Base-by-base conservation (phyloP, 2,113 vertebrate genomes). In the Lutjanus erythropterus region DNA sequence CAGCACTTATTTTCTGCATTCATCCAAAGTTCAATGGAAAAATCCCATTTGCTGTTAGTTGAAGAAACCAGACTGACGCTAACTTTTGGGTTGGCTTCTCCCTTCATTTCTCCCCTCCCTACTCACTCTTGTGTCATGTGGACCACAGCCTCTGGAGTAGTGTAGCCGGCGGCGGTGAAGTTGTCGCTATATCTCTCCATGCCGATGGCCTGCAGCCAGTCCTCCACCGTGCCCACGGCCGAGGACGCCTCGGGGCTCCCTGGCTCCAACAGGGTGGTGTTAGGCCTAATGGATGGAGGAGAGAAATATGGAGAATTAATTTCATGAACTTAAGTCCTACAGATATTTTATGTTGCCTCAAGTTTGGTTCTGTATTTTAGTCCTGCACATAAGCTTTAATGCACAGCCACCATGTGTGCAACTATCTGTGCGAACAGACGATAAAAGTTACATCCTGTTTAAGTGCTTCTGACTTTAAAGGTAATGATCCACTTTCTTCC, bases 51-150 rank as follows among this genome's bases (percentile, higher is more conserved):
- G n/a, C n/a, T n/a, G n/a, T n/a, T n/a, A n/a, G n/a, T n/a, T n/a
- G n/a, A n/a, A n/a, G n/a, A n/a, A n/a, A n/a, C n/a, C n/a, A n/a
- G n/a, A n/a, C n/a, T n/a, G n/a, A n/a, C n/a, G n/a, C n/a, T n/a
- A n/a, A n/a, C n/a, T n/a, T n/a, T n/a, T n/a, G n/a, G n/a, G n/a
- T n/a, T n/a, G n/a, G n/a, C 12, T 3, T 65, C 18, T 37, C 7
- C 27, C 41, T 5, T 27, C 2, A 49, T 23, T 8, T 53, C 25
- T 35, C 37, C 4, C 37, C 6, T 16, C 33, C 5, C 2, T 29
- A 98, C 97, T 98, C 96, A 99, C 97, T 98, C 97, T 94, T 98
- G 96, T 88, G 96, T 98, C 96, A 99, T 96, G 93, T 98, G 97
- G 88, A 98, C 96, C 89, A 98, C 96, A 44, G 97, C 95, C 93